Conservation (phyloP, 2,113 vertebrate genomes). For the Ancistrus triradiatus region DNA sequence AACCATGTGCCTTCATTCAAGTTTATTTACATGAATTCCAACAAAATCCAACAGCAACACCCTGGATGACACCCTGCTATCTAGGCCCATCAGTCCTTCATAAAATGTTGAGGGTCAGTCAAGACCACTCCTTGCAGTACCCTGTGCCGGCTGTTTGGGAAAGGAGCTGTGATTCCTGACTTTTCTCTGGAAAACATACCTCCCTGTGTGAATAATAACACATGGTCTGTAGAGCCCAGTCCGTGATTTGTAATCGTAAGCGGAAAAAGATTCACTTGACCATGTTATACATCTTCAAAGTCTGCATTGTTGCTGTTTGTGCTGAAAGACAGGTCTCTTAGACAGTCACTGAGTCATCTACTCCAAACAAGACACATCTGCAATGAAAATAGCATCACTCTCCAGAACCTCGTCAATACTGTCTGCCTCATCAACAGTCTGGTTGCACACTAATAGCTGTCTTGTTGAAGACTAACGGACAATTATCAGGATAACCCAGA, state of each 20-base stretch:
- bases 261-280: conserved; percentile 56
- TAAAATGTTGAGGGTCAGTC: neutral
- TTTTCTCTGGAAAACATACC: conserved; percentile 49
- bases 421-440: neutral
- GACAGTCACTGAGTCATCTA: conserved; percentile 34
- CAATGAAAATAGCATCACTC: conserved; percentile 1
- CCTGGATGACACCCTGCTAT: too few species aligned
- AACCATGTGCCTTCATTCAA: too few species aligned
- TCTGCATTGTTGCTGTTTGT: conserved; percentile 27
- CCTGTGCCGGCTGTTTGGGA: conserved; percentile 31
- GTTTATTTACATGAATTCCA: too few species aligned
- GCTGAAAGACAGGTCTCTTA: conserved; percentile 45
- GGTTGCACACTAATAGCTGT: neutral
- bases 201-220: conserved; percentile 59
- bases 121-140: conserved; percentile 7
- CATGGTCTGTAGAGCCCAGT: conserved; percentile 59
- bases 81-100: neutral
- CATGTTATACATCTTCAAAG: conserved; percentile 58
- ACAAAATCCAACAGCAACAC: too few species aligned
- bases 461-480: neutral
- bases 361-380: conserved; percentile 9
- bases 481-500: neutral
- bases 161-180: conserved; percentile 48
- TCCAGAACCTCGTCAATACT: conserved; percentile 15
- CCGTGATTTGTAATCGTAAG: conserved; percentile 55